phyloP scores from a whole-genome alignment of 2,113 vertebrate species.

The Vulpes vulpes region DNA sequence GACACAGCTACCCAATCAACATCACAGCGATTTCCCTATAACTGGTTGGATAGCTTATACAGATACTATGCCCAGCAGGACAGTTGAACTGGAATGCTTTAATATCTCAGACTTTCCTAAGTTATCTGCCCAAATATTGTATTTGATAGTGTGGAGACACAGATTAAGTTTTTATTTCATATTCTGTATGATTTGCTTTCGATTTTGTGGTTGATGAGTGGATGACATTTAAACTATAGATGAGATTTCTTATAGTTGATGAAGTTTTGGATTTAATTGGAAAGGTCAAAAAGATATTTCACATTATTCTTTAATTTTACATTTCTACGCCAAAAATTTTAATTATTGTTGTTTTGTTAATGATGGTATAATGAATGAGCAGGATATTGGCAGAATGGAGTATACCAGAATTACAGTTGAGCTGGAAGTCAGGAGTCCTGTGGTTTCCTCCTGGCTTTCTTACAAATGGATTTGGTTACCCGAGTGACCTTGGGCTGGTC shows the following conservation, averaged over 20 bases:
- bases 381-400: neutral
- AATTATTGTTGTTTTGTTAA: neutral
- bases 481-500: neutral
- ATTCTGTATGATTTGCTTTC: conserved; percentile 46
- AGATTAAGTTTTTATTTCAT: conserved; percentile 8
- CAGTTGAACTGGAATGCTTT: neutral
- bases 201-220: neutral
- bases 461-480: neutral
- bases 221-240: conserved; percentile 11
- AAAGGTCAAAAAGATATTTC: neutral
- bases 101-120: neutral
- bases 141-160: neutral
- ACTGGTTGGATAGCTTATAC: neutral
- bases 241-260: conserved; percentile 24
- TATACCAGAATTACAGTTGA: neutral
- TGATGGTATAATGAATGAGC: neutral
- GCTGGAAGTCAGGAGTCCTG: neutral
- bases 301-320: conserved; percentile 22
- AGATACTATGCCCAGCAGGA: neutral
- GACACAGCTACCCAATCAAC: neutral
- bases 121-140: conserved; percentile 30
- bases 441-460: neutral
- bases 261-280: conserved; percentile 18
- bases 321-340: neutral
- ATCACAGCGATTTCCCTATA: neutral